phyloP scores from a whole-genome alignment of 2,888 invertebrate species.

The Apoda limacodes region DNA sequence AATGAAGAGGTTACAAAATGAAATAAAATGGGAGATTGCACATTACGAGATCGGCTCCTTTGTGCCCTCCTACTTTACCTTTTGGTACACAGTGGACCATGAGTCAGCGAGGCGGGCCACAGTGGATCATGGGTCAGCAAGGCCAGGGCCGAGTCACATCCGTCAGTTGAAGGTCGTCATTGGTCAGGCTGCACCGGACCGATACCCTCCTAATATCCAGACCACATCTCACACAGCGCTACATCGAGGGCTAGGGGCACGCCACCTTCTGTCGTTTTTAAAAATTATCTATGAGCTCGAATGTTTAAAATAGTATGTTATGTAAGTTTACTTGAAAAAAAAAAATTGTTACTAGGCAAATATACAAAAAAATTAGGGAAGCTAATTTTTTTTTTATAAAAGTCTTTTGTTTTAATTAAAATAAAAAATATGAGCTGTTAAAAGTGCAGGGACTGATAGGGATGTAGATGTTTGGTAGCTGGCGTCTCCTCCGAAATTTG shows the following conservation, averaged over 20 bases:
- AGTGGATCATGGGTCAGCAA: constrained; percentile 13
- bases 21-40: constrained; percentile 58
- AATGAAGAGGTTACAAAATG: too few relatives aligned
- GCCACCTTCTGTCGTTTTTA: constrained; percentile 66
- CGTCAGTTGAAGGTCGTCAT: constrained; percentile 25
- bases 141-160: constrained; percentile 23
- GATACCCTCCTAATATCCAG: constrained; percentile 54
- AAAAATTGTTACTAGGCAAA: too few relatives aligned
- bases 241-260: constrained; percentile 63
- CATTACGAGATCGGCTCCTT: constrained; percentile 53
- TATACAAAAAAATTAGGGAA: too few relatives aligned
- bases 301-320: constrained; percentile 24
- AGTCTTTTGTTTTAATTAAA: too few relatives aligned
- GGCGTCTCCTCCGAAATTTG: too few relatives aligned
- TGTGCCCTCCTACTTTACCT: constrained; percentile 64
- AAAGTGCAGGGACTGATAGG: too few relatives aligned
- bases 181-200: constrained; percentile 29
- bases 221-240: constrained; percentile 64
- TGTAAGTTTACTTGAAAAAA: constrained; percentile 19
- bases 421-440: too few relatives aligned
- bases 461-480: too few relatives aligned
- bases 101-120: constrained; percentile 19
- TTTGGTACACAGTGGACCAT: constrained; percentile 28
- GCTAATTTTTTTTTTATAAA: too few relatives aligned
- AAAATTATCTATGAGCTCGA: constrained; percentile 64